Evolutionary conservation across 2,113 vertebrate species (phyloP).

Genomic region (Clarias magur): DNA sequence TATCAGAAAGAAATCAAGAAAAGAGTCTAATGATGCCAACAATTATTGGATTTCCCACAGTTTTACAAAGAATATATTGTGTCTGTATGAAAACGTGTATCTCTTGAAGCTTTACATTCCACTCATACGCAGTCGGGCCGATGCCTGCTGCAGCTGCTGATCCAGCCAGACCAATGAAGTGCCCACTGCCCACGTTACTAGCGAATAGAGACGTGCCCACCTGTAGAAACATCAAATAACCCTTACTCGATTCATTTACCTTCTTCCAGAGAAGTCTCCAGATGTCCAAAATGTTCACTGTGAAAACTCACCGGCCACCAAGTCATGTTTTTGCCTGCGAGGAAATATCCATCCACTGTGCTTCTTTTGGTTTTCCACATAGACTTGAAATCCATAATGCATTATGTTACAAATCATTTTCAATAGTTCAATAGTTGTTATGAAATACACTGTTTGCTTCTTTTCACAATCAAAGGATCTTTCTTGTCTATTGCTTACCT

Average conservation of each 20-base stretch:
- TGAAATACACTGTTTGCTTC: not conserved
- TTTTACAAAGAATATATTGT: not conserved
- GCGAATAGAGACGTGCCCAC: conserved; percentile 94
- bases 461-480: not conserved
- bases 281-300: not conserved
- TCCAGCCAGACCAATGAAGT: conserved; percentile 93
- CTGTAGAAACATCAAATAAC: conserved; percentile 62
- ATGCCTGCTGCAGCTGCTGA: conserved; percentile 90
- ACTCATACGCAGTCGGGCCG: conserved; percentile 84
- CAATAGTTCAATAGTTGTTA: not conserved
- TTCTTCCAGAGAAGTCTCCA: not conserved
- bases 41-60: not conserved
- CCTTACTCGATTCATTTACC: not conserved
- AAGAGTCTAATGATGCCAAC: not conserved
- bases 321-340: conserved; percentile 91
- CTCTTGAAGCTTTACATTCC: conserved; percentile 77
- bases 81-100: not conserved
- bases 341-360: conserved; percentile 93
- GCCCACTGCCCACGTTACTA: conserved; percentile 96
- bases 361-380: conserved; percentile 91
- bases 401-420: conserved; percentile 11
- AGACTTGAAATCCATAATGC: conserved; percentile 72
- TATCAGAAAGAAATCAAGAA: conserved; percentile 55
- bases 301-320: conserved; percentile 93
- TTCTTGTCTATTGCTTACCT: no score